Conservation (phyloP, 2,888 invertebrate genomes). For the Agonopterix alstromeriana region DNA sequence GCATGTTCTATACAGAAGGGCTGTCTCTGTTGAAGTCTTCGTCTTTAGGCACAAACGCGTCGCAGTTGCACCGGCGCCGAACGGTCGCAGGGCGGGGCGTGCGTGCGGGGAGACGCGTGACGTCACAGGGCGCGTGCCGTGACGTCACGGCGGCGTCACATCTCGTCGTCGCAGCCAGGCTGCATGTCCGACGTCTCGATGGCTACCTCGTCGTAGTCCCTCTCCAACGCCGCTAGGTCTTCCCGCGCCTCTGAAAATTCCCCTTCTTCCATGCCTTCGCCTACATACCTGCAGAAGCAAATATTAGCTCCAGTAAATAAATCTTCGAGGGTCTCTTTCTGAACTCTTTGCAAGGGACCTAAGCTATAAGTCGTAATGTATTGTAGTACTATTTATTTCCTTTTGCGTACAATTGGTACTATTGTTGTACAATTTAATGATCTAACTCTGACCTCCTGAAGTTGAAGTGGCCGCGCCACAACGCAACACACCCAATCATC, state of each 20-base stretch:
- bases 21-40: no score
- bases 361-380: no score
- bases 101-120: constrained; percentile 10
- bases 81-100: constrained; percentile 7
- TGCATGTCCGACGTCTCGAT: constrained; percentile 74
- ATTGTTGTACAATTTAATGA: no score
- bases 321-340: no score
- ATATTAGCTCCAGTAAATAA: not conserved
- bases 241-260: constrained; percentile 90
- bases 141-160: constrained; percentile 28
- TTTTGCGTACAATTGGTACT: no score
- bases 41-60: not conserved
- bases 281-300: constrained; percentile 79
- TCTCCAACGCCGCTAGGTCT: constrained; percentile 83
- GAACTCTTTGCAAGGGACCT: no score
- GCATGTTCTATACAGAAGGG: no score
- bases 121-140: constrained; percentile 9
- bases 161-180: constrained; percentile 56
- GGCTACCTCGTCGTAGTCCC: constrained; percentile 86
- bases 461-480: no score
- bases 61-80: constrained; percentile 4
- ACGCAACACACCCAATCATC: no score
- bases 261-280: constrained; percentile 90
- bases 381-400: no score
- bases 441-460: no score